A percentile compares a stretch with the other conserved stretches of the same genome.
These are phyloP conservation scores for Emydoidea blandingii DNA, from an alignment of 2,797 vertebrate species.

Conservation along the genomic window DNA sequence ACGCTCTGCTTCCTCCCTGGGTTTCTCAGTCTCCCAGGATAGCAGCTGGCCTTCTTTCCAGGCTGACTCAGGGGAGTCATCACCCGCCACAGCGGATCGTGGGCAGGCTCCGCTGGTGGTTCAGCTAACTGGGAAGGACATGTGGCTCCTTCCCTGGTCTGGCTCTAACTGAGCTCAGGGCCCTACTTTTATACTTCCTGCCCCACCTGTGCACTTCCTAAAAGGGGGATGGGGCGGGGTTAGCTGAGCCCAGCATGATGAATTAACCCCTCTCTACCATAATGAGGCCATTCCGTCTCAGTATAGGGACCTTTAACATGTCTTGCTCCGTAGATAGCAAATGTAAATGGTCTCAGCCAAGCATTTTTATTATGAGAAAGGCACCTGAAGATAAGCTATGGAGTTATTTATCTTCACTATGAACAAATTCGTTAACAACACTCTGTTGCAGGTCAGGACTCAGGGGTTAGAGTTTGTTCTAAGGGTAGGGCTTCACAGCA, in stretches of 20 bases:
- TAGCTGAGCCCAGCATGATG: not conserved
- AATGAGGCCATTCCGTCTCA: not conserved
- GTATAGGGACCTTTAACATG: not conserved
- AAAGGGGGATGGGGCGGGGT: not conserved
- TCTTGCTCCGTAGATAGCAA: not conserved
- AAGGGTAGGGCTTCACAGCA: not conserved
- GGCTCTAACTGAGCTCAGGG: not conserved
- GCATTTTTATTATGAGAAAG: not conserved
- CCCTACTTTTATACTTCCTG: not conserved
- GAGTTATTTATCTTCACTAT: not conserved
- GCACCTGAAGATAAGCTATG: not conserved
- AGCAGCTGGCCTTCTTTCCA: not conserved
- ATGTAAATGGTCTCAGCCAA: not conserved
- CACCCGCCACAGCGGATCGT: rapidly evolving
- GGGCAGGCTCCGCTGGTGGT: no score
- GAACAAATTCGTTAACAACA: not conserved
- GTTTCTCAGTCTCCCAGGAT: no score
- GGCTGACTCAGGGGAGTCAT: not conserved
- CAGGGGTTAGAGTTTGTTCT: not conserved
- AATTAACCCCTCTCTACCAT: not conserved
- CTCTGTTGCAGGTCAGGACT: not conserved
- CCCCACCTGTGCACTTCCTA: not conserved
- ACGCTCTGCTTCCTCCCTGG: not conserved
- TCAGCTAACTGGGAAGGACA: not conserved
- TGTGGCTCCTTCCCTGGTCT: not conserved